Evolutionary conservation across 1,140 invertebrate species (phyloP).

Genomic region (Nilaparvata lugens): DNA sequence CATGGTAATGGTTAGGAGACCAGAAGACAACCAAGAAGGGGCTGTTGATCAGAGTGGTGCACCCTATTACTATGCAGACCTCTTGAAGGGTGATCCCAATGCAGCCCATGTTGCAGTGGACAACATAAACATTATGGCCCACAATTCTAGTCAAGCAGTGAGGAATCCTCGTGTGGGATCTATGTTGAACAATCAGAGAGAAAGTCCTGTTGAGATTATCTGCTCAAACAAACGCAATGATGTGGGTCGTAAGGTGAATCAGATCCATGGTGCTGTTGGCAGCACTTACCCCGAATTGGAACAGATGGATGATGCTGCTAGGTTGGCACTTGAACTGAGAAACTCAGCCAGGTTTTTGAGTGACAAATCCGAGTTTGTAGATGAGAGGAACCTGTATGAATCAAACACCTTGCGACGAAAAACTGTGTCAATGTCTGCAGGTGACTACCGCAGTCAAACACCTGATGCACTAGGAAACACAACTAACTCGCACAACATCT

Average conservation of each 20-base stretch:
- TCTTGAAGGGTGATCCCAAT: conserved; percentile 35
- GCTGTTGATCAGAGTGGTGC: conserved; percentile 39
- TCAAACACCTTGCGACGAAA: conserved; percentile 52
- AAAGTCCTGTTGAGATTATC: conserved; percentile 26
- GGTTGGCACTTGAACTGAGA: conserved; percentile 50
- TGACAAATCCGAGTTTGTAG: conserved; percentile 57
- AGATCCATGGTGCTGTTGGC: conserved; percentile 39
- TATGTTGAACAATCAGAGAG: conserved; percentile 57
- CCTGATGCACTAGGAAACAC: conserved; percentile 18
- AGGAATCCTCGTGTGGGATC: conserved; percentile 12
- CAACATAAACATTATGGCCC: background rate
- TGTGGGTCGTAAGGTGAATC: conserved; percentile 69
- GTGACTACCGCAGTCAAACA: conserved; percentile 30
- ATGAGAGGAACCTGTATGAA: conserved; percentile 67
- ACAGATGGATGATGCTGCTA: conserved; percentile 40
- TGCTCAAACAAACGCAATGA: conserved; percentile 54
- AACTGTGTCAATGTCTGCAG: conserved; percentile 28
- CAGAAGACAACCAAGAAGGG: conserved; percentile 25
- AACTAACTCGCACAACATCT: conserved; percentile 42
- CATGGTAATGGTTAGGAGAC: conserved; percentile 21
- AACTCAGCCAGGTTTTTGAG: conserved; percentile 56
- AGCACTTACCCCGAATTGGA: background rate
- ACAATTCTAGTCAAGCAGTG: too few species aligned
- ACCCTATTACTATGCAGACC: conserved; percentile 80
- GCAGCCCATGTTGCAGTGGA: background rate